Evolutionary conservation across 1,140 invertebrate genomes (phyloP).

Genomic region (Protaetia brevitarsis): DNA sequence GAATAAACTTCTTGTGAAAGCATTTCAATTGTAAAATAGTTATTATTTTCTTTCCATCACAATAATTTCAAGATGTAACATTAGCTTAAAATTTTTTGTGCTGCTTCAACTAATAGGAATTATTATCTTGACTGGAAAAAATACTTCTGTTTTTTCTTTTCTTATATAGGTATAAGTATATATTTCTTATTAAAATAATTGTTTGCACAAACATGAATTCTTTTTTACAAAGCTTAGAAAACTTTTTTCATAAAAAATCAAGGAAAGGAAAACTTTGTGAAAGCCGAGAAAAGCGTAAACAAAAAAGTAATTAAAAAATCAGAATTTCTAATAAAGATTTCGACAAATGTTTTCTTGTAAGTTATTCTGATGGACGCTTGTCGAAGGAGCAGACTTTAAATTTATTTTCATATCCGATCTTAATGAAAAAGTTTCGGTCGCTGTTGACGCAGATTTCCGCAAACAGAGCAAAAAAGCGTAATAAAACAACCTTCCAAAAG

Average conservation of each 20-base stretch:
- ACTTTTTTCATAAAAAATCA: background rate
- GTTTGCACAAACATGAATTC: no score
- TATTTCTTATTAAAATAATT: no score
- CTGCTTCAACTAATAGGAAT: no score
- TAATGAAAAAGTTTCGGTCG: constrained; percentile 6
- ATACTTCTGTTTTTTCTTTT: no score
- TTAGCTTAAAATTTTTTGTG: no score
- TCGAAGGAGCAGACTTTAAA: background rate
- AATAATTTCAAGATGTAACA: no score
- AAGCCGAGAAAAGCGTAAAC: background rate
- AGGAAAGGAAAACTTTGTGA: background rate
- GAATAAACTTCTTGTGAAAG: no score
- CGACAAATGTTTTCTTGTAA: constrained; percentile 12
- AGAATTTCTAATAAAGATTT: constrained; percentile 1
- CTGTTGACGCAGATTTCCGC: background rate
- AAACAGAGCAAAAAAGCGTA: background rate
- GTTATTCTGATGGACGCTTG: background rate
- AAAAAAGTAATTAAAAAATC: background rate
- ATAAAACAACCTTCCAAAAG: background rate
- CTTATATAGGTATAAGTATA: no score
- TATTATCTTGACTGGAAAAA: no score
- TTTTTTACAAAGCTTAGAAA: background rate
- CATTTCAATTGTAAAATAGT: no score
- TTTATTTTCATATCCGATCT: constrained; percentile 7
- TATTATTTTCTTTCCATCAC: no score